phyloP scores from a whole-genome alignment of 2,797 vertebrate genomes.

The Myotis findleyi region DNA sequence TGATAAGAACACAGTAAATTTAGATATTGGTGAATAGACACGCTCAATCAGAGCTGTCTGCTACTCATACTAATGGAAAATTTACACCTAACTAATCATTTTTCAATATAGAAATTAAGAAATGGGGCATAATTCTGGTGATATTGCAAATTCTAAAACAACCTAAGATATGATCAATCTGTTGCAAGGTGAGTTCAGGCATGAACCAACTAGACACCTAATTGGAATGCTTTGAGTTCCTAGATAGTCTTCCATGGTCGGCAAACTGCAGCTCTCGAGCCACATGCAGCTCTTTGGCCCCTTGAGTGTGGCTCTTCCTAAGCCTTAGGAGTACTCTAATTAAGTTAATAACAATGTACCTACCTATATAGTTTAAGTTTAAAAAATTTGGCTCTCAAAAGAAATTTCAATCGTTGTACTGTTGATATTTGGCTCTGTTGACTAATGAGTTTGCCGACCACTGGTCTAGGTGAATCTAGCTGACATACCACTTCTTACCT shows the following conservation, averaged over 20 bases:
- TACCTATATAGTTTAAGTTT: too few species aligned
- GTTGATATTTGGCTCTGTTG: too few species aligned
- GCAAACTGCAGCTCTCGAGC: too few species aligned
- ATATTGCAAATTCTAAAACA: not conserved
- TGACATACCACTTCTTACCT: not conserved
- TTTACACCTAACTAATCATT: not conserved
- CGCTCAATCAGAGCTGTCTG: not conserved
- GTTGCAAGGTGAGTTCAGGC: not conserved
- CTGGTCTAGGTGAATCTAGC: not conserved
- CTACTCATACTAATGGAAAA: not conserved
- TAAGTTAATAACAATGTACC: too few species aligned
- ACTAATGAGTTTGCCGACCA: too few species aligned
- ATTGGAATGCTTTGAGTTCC: not conserved
- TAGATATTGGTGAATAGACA: not conserved
- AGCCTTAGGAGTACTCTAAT: too few species aligned
- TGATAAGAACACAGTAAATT: slow-evolving; percentile 5
- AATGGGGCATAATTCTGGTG: not conserved
- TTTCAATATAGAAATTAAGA: not conserved
- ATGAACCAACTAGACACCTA: not conserved
- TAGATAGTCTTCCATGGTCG: too few species aligned
- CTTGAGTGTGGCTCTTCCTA: too few species aligned
- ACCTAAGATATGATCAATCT: not conserved
- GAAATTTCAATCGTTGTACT: too few species aligned
- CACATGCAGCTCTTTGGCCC: too few species aligned
- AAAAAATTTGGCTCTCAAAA: too few species aligned